Base-by-base conservation (phyloP, 1,140 invertebrate species). In the Trichogramma pretiosum region DNA sequence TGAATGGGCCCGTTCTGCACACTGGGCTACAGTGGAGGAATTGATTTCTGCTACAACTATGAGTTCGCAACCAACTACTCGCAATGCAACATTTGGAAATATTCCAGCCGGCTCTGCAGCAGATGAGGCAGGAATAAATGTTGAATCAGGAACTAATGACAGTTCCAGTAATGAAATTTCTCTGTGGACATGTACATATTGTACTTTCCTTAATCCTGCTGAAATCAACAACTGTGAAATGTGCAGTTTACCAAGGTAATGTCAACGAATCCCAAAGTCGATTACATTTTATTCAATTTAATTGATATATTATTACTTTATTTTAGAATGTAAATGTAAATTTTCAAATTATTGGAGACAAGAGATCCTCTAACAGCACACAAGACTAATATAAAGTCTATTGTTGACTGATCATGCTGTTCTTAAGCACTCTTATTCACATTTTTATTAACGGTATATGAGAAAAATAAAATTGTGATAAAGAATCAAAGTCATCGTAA, bases 21-120 rank as follows among this genome's bases (percentile, higher is more conserved):
- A 87, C 48, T 94, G 90, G 89, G 85, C 84, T 42, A 93, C 91
- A 22, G 79, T 96, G 5, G 86, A 93, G 63, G 84, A 92, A 58
- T 74, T 94, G 22, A 83, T 91, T 56, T 82, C 79, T 8, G 83
- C 82, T 48, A 77, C 79, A 59, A 43, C 50, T 21, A n/a, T n/a
- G n/a, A 42, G 37, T n/a, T 52, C 64, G n/a, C 59, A 63, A 1
- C 72, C 74, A n/a, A 64, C 72, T n/a, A 63, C 59, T 40, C 68
- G 59, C 23, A 53, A 52, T 19, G 16, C 51, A 19, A 46, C 48
- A 2, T 67, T 71, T 34, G 59, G 56, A 38, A 63, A 44, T 36
- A 54, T 54, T 11, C 50, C 56, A 34, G 50, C 55, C 14, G 46
- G 60, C 14, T 52, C 57, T 1, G 57, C 57, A 14, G 61, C 59